Percentiles rank a stretch among this genome's conserved stretches.
These are phyloP conservation scores for Leucosticte australis DNA, from an alignment of 2,113 vertebrate species.

Conservation along the genomic window DNA sequence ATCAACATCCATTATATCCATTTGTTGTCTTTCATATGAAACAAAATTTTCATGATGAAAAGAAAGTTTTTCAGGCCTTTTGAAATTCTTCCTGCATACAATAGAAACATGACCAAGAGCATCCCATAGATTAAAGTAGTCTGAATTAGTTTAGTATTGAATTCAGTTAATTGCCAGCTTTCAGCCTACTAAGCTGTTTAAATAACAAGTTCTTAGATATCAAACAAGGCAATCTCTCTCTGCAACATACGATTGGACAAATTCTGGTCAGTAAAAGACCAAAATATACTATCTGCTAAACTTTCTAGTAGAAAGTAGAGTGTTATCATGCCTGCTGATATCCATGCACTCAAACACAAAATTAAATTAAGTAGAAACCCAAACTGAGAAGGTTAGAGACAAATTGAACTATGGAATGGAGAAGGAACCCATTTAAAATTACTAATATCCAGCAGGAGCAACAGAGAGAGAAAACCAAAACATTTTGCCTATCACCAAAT, in stretches of 20 bases:
- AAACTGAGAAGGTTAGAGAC: neutral
- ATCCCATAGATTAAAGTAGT: neutral
- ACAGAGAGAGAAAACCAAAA: neutral
- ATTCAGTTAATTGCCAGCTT: neutral
- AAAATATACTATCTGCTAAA: neutral
- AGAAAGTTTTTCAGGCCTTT: neutral
- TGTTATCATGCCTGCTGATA: neutral
- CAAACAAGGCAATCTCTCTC: neutral
- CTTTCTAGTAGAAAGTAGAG: neutral
- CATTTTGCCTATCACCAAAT: neutral
- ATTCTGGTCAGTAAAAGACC: neutral
- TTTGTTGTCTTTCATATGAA: neutral
- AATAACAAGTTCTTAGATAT: neutral
- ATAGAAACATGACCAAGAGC: neutral
- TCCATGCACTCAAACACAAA: neutral
- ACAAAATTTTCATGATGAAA: neutral
- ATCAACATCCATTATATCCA: neutral
- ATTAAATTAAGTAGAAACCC: neutral
- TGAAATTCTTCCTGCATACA: neutral
- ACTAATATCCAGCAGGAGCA: neutral
- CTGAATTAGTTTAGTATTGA: neutral
- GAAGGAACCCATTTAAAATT: neutral
- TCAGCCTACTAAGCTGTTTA: neutral
- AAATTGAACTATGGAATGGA: neutral
- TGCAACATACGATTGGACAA: neutral